These are phyloP conservation scores for Chrysopilus asiliformis DNA, from an alignment of 2,888 invertebrate genomes.

Conservation along the genomic window DNA sequence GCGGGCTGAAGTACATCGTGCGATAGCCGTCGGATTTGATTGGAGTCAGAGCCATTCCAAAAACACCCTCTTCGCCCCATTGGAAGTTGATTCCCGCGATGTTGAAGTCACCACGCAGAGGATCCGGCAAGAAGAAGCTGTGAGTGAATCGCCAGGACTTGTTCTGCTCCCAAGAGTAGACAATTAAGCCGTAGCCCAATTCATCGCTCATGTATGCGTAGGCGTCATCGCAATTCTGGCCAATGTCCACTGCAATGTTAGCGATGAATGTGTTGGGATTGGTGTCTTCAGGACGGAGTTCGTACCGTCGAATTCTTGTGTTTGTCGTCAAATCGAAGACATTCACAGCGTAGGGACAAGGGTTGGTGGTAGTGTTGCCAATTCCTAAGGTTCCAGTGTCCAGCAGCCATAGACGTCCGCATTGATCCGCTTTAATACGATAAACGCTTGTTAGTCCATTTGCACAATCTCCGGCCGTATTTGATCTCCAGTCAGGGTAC, in stretches of 20 bases:
- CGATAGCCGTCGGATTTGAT: constrained; percentile 51
- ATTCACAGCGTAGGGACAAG: constrained; percentile 67
- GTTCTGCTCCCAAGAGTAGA: constrained; percentile 63
- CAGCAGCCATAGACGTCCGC: constrained; percentile 69
- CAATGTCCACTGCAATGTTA: constrained; percentile 72
- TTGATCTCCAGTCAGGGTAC: constrained; percentile 62
- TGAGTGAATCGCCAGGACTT: constrained; percentile 69
- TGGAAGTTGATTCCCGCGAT: constrained; percentile 72
- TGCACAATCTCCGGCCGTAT: constrained; percentile 62
- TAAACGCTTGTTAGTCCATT: constrained; percentile 64
- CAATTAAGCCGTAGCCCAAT: constrained; percentile 65
- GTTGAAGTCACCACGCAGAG: constrained; percentile 62
- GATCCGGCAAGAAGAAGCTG: constrained; percentile 70
- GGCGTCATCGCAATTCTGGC: constrained; percentile 58
- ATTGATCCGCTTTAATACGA: constrained; percentile 63
- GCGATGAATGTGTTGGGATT: constrained; percentile 69
- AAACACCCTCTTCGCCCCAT: constrained; percentile 72
- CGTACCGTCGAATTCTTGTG: constrained; percentile 52
- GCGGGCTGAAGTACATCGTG: constrained; percentile 62
- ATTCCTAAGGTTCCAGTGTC: constrained; percentile 75
- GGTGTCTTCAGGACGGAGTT: constrained; percentile 56
- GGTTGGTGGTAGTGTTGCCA: constrained; percentile 58
- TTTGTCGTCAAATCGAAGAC: constrained; percentile 65
- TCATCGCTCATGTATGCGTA: constrained; percentile 73
- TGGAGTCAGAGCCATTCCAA: constrained; percentile 62